Percentiles rank a stretch among this genome's conserved stretches.
phyloP scores from a whole-genome alignment of 2,888 invertebrate genomes.

The Rhopalosiphum nymphaeae region DNA sequence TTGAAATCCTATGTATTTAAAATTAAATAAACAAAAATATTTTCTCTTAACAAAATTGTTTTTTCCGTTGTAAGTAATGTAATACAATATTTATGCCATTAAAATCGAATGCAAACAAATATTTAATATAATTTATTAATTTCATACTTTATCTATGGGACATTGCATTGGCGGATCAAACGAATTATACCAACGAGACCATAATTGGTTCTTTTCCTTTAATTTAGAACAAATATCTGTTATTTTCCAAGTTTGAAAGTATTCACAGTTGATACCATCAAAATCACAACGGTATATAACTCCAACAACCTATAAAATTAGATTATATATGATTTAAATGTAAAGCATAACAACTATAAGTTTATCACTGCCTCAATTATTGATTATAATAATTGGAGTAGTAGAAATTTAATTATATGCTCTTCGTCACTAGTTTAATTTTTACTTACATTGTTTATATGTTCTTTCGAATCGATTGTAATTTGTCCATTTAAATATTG shows the following conservation, averaged over 20 bases:
- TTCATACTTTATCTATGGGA: conserved; percentile 22
- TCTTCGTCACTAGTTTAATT: background rate
- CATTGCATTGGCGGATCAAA: background rate
- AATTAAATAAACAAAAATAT: no score
- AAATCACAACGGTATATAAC: background rate
- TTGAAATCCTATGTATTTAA: no score
- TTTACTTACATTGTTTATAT: background rate
- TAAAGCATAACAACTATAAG: no score
- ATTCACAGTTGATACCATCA: conserved; percentile 38
- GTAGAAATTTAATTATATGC: no score
- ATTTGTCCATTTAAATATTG: background rate
- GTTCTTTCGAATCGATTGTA: background rate
- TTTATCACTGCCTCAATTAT: no score
- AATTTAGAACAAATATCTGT: background rate
- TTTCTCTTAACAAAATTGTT: no score
- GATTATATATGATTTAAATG: background rate
- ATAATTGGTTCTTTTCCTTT: background rate
- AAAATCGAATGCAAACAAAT: no score
- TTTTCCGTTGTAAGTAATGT: no score
- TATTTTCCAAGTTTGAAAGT: conserved; percentile 28
- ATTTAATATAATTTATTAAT: background rate
- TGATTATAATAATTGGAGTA: no score
- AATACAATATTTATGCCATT: no score
- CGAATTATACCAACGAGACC: background rate
- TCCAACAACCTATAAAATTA: background rate